Percentiles rank a stretch among this genome's conserved stretches.
Evolutionary conservation across 1,140 invertebrate species (phyloP).

Genomic region (Eufriesea mexicana): DNA sequence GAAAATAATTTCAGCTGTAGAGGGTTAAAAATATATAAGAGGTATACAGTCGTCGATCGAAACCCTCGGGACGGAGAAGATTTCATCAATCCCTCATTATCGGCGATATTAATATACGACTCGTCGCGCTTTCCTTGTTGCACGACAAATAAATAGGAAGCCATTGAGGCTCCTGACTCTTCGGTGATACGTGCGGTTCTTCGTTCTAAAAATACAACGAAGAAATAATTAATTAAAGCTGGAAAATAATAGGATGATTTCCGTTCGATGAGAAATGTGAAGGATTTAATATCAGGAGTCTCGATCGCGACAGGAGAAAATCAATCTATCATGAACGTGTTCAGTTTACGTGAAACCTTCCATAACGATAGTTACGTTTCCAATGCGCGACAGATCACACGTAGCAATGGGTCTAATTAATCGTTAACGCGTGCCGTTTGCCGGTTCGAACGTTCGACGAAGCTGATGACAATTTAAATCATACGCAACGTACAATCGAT

Average conservation of each 20-base stretch:
- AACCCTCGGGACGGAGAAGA: constrained; percentile 62
- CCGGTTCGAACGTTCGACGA: constrained; percentile 80
- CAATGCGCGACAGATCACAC: constrained; percentile 61
- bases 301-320: constrained; percentile 14
- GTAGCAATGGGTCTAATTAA: constrained; percentile 76
- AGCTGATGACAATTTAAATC: constrained; percentile 45
- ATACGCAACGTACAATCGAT: constrained; percentile 30
- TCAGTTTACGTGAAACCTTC: constrained; percentile 45
- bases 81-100: constrained; percentile 53
- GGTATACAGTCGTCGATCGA: constrained; percentile 59
- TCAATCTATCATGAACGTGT: constrained; percentile 39
- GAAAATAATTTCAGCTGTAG: constrained; percentile 36
- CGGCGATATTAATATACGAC: constrained; percentile 43
- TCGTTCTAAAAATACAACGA: background rate
- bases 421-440: constrained; percentile 70
- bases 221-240: background rate
- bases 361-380: constrained; percentile 63
- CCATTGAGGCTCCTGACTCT: constrained; percentile 22
- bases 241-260: constrained; percentile 4
- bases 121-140: constrained; percentile 23
- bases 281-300: constrained; percentile 26
- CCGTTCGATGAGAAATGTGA: background rate
- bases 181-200: background rate
- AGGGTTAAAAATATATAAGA: constrained; percentile 50
- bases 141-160: constrained; percentile 31